Evolutionary conservation across 2,797 vertebrate genomes (phyloP).

Genomic region (Channa striata): DNA sequence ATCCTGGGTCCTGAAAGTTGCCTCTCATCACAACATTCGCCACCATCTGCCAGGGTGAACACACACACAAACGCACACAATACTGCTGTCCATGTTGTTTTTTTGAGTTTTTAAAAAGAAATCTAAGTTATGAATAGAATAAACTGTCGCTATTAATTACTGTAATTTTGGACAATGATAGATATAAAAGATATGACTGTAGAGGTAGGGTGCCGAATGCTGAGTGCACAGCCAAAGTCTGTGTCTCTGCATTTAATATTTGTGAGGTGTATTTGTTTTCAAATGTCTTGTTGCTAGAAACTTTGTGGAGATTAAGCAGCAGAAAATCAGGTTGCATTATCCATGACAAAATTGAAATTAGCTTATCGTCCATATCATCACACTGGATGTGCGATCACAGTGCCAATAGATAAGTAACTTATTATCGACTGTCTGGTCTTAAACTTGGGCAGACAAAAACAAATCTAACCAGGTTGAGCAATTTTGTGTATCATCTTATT

Average conservation of each 20-base stretch:
- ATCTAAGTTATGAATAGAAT: conserved; percentile 60
- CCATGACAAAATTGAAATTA: conserved; percentile 82
- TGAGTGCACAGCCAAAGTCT: conserved; percentile 35
- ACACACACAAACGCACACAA: conserved; percentile 8
- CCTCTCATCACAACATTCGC: conserved; percentile 26
- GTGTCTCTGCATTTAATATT: conserved; percentile 44
- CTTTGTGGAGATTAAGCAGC: conserved; percentile 75
- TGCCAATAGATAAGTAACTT: conserved; percentile 68
- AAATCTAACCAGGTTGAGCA: conserved; percentile 62
- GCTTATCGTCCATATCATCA: conserved; percentile 71
- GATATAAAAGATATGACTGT: conserved; percentile 59
- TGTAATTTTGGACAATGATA: conserved; percentile 60
- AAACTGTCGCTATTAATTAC: conserved; percentile 76
- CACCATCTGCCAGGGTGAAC: neutral
- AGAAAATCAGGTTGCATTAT: conserved; percentile 81
- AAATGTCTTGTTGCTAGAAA: conserved; percentile 81
- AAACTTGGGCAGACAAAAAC: conserved; percentile 67
- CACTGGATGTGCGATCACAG: conserved; percentile 69
- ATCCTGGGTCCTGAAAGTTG: conserved; percentile 47
- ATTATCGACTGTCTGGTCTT: conserved; percentile 56
- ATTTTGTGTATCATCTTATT: conserved; percentile 52
- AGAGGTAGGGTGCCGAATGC: conserved; percentile 56
- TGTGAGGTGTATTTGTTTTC: conserved; percentile 74
- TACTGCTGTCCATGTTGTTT: conserved; percentile 37
- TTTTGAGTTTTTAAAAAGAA: conserved; percentile 31